phyloP scores from a whole-genome alignment of 2,797 vertebrate genomes.

The Austrolebias charrua region DNA sequence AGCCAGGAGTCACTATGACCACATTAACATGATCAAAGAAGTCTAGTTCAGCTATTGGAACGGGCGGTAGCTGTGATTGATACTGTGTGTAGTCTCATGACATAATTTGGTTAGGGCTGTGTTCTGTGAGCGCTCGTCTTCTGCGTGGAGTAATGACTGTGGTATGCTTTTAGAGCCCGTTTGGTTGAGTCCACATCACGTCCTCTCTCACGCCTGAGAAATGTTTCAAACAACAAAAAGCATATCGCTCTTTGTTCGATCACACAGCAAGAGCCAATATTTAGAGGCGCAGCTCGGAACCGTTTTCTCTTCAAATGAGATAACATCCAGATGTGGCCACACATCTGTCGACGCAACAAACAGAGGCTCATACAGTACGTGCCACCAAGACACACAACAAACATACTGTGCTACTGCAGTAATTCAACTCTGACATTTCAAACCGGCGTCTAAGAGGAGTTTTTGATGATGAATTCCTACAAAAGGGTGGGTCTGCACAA shows the following conservation, averaged over 20 bases:
- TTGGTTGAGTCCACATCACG: conserved; percentile 44
- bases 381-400: conserved; percentile 31
- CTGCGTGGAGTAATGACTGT: conserved; percentile 50
- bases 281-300: conserved; percentile 26
- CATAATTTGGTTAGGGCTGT: conserved; percentile 69
- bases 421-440: conserved; percentile 43
- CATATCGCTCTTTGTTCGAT: conserved; percentile 29
- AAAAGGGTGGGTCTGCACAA: conserved; percentile 38
- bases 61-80: conserved; percentile 57
- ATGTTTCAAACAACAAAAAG: conserved; percentile 32
- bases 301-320: conserved; percentile 21
- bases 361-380: conserved; percentile 1
- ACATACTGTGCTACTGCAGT: conserved; percentile 29
- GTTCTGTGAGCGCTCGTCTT: conserved; percentile 54
- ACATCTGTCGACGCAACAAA: background rate
- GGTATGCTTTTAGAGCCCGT: conserved; percentile 47
- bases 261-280: conserved; percentile 36
- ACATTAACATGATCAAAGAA: conserved; percentile 36
- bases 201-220: conserved; percentile 3
- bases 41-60: conserved; percentile 29
- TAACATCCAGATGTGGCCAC: background rate
- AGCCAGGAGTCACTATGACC: conserved; percentile 37
- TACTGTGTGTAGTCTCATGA: conserved; percentile 67
- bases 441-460: conserved; percentile 53
- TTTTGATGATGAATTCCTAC: conserved; percentile 54